These are phyloP conservation scores for Nephrotoma appendiculata DNA, from an alignment of 2,888 invertebrate genomes.

Conservation along the genomic window DNA sequence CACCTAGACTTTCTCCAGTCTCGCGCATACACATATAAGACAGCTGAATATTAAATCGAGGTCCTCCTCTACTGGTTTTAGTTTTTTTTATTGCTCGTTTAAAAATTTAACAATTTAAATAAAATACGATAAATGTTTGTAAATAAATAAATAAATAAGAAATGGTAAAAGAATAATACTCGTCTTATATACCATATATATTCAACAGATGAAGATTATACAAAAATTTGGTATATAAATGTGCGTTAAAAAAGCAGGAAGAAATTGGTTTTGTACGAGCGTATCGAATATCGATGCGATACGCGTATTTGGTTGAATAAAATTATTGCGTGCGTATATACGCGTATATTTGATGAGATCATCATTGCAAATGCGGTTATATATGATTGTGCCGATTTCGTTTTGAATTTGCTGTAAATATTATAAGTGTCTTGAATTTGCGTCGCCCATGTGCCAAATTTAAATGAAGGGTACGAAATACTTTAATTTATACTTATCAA, in stretches of 20 bases:
- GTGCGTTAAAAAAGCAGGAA: not conserved
- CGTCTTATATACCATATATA: not conserved
- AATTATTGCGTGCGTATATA: not conserved
- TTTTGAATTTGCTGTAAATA: no score
- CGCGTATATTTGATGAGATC: not conserved
- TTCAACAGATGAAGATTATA: not conserved
- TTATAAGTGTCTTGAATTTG: no score
- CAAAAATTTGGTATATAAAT: not conserved
- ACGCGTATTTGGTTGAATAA: not conserved
- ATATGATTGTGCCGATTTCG: no score
- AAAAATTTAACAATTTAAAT: not conserved
- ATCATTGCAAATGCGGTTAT: not conserved
- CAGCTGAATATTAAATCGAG: constrained; percentile 14
- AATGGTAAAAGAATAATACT: not conserved
- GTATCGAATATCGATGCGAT: not conserved
- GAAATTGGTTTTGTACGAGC: not conserved
- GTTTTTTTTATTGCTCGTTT: not conserved
- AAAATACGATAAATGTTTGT: not conserved
- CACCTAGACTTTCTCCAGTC: constrained; percentile 19
- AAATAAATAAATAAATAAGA: not conserved
- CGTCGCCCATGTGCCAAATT: no score
- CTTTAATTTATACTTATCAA: no score
- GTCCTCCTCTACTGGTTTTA: constrained; percentile 11
- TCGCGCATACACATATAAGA: constrained; percentile 11
- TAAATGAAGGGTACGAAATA: no score